Conservation (phyloP, 2,797 vertebrate species). For the Microctenopoma lineatum region DNA sequence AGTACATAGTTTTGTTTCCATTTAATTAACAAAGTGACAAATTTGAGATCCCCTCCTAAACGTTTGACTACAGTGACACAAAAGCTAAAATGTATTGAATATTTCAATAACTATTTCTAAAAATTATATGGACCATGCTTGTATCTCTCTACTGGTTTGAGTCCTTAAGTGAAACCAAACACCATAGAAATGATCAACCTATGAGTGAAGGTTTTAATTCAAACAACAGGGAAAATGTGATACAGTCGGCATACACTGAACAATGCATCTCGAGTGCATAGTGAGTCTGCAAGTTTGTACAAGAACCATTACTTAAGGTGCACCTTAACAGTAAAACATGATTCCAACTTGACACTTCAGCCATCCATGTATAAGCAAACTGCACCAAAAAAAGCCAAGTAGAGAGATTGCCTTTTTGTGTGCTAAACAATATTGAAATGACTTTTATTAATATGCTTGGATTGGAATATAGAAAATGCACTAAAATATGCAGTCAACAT, state of each 20-base stretch:
- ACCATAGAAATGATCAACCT: slow-evolving; percentile 12
- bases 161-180: neutral
- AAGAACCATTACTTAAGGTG: slow-evolving; percentile 3
- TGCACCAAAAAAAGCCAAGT: neutral
- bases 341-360: neutral
- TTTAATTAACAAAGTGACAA: neutral
- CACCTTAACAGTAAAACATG: slow-evolving; percentile 10
- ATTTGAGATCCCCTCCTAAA: slow-evolving; percentile 2
- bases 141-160: slow-evolving; percentile 7
- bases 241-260: neutral
- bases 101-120: neutral
- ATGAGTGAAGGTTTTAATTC: slow-evolving; percentile 5
- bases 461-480: neutral
- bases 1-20: neutral
- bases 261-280: neutral
- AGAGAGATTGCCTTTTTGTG: neutral
- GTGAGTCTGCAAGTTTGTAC: slow-evolving; percentile 21
- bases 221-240: slow-evolving; percentile 12
- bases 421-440: neutral
- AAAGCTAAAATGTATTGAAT: neutral
- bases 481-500: neutral
- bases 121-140: slow-evolving; percentile 2
- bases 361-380: neutral
- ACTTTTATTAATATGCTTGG: neutral
- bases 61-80: neutral